A percentile compares a stretch with the other conserved stretches of the same genome.
Conservation (phyloP, 2,888 invertebrate species). For the Pandemis cinnamomeana region DNA sequence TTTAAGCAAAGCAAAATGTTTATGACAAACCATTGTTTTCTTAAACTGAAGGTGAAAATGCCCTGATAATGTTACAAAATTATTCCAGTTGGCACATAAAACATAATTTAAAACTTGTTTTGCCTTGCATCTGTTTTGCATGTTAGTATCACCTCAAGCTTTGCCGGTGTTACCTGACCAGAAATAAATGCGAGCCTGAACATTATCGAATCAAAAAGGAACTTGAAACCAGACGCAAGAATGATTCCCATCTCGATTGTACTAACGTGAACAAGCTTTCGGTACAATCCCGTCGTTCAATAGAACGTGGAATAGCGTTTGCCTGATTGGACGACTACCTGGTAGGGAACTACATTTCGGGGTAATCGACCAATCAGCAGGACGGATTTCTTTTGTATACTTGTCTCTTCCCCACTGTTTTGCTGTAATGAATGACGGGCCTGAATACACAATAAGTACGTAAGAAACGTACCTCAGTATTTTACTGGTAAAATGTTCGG, state of each 20-base stretch:
- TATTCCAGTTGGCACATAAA: not conserved
- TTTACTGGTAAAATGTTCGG: not conserved
- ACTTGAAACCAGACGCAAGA: not conserved
- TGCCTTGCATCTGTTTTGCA: not conserved
- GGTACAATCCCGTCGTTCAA: not conserved
- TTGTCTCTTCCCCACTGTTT: not conserved
- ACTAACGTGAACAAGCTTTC: not conserved
- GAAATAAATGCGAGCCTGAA: not conserved
- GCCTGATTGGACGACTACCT: not conserved
- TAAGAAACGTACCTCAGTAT: not conserved
- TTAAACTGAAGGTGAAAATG: not conserved
- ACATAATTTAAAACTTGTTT: not conserved
- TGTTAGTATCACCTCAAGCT: not conserved
- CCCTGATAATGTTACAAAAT: not conserved
- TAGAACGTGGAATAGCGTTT: not conserved
- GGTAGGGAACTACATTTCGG: not conserved
- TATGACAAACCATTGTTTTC: no score
- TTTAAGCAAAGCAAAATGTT: not conserved
- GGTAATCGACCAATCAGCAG: not conserved
- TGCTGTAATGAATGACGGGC: not conserved
- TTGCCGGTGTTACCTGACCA: constrained; percentile 1
- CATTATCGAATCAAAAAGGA: not conserved
- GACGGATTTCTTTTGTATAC: not conserved
- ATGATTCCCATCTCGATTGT: not conserved
- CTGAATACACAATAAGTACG: not conserved